Percentiles rank a stretch among this genome's conserved stretches.
These are phyloP conservation scores for Cyclopterus lumpus DNA, from an alignment of 2,797 vertebrate genomes.

Conservation along the genomic window DNA sequence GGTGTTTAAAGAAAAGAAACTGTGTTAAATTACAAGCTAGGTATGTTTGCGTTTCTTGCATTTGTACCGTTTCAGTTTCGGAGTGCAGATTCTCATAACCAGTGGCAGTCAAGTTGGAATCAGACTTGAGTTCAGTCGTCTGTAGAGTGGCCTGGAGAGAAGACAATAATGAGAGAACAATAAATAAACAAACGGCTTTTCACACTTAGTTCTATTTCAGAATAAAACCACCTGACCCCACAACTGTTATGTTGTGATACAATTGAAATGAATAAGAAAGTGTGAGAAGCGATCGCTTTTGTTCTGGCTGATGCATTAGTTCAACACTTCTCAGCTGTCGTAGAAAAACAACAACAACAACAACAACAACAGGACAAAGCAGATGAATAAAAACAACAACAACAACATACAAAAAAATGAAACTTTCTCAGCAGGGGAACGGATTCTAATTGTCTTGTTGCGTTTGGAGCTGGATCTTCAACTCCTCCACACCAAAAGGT, in stretches of 20 bases:
- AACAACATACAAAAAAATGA: conserved; percentile 3
- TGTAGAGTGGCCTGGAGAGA: conserved; percentile 55
- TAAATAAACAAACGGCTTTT: no score
- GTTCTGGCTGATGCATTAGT: not conserved
- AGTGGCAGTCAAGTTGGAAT: conserved; percentile 70
- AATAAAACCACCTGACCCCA: not conserved
- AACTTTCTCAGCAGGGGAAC: conserved; percentile 13
- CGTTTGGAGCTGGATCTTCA: not conserved
- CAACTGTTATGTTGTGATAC: not conserved
- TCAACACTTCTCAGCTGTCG: not conserved
- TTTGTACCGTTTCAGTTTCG: conserved; percentile 73
- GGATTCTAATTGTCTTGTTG: not conserved
- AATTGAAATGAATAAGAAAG: no score
- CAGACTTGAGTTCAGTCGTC: conserved; percentile 55
- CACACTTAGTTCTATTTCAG: not conserved
- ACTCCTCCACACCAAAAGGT: not conserved
- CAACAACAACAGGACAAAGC: conserved; percentile 6
- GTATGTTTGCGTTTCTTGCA: not conserved
- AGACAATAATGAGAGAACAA: conserved; percentile 31
- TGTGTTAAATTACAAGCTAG: not conserved
- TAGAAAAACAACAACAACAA: not conserved
- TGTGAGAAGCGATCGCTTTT: not conserved
- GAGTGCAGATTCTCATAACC: conserved; percentile 84
- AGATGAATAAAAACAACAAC: not conserved
- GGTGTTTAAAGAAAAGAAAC: not conserved